Evolutionary conservation across 1,140 invertebrate genomes (phyloP), one percentile per base, ranked within the genome.

Genomic region (Parapsyche elsis): DNA sequence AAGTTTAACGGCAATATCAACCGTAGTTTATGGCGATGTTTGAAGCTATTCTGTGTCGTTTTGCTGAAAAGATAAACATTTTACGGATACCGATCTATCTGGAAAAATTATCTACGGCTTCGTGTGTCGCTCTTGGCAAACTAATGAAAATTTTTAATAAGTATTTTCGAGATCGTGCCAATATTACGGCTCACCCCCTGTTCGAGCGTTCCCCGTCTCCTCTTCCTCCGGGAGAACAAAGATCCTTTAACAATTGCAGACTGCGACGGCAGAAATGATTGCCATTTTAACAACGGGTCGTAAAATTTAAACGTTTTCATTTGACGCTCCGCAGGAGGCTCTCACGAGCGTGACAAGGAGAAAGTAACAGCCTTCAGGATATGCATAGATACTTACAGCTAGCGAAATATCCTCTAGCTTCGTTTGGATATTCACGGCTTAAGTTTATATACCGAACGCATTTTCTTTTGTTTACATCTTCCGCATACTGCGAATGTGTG

Each of bases 251-350:
- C 10, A 45, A 71, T 16, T 71, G 16, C 64, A 70, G 64, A 70
- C 23, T 19, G 70, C 70, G 70, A 16, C 70, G 71, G n/a, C 59
- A 10, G 59, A 64, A 67, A 45, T 77, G 53, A 81, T 82, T 80
- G 78, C 70, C 21, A 61, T 71, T 82, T 82, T 82, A 82, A 82
- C 71, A 71, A 30, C 73, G 19, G 0, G 73, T 73, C 74, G 53
- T 82, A 80, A 80, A 82, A 80, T 73, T 79, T 78, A 57, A 81
- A 67, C 24, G 74, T 57, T 79, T 79, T 81, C 80, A 76, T 81
- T 81, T 81, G 80, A 78, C 70, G 76, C 80, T 74, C 76, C n/a
- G 24, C 71, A 70, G 76, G 80, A 74, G 46, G 76, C 64, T 30
- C 26, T 61, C 24, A 46, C 16, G n/a, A 45, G 24, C 24, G 26